A percentile compares a stretch with the other conserved stretches of the same genome.
These are phyloP conservation scores for Crocuta crocuta DNA, from an alignment of 2,113 vertebrate species.

Conservation along the genomic window DNA sequence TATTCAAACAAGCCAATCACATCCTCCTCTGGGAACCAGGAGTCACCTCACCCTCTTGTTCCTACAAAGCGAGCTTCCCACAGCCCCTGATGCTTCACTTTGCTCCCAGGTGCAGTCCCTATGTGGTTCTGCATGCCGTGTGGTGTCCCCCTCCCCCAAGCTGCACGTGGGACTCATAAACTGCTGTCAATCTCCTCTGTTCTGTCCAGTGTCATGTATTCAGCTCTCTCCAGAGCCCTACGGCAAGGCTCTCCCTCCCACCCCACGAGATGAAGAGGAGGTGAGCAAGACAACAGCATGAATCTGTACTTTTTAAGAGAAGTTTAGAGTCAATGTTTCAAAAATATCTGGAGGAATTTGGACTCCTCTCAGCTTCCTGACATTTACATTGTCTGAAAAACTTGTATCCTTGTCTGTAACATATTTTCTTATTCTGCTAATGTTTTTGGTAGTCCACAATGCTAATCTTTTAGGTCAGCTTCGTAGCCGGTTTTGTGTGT, in stretches of 20 bases:
- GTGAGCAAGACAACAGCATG: background rate
- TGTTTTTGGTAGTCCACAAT: background rate
- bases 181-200: background rate
- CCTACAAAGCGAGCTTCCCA: background rate
- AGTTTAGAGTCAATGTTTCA: background rate
- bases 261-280: background rate
- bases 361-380: background rate
- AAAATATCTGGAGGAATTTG: background rate
- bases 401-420: background rate
- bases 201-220: background rate
- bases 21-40: background rate
- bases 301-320: background rate
- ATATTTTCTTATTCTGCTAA: background rate
- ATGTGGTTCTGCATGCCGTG: rapidly evolving
- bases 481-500: background rate
- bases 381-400: background rate
- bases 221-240: background rate
- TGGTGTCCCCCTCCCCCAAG: no score
- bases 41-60: background rate
- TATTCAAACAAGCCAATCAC: background rate
- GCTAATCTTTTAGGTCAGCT: background rate
- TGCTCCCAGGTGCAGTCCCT: background rate
- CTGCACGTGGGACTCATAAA: background rate
- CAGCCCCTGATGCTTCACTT: background rate
- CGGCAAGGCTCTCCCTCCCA: no score